Percentiles rank a stretch among this genome's conserved stretches.
Conservation (phyloP, 2,797 vertebrate species). For the Chloroceryle amazona region DNA sequence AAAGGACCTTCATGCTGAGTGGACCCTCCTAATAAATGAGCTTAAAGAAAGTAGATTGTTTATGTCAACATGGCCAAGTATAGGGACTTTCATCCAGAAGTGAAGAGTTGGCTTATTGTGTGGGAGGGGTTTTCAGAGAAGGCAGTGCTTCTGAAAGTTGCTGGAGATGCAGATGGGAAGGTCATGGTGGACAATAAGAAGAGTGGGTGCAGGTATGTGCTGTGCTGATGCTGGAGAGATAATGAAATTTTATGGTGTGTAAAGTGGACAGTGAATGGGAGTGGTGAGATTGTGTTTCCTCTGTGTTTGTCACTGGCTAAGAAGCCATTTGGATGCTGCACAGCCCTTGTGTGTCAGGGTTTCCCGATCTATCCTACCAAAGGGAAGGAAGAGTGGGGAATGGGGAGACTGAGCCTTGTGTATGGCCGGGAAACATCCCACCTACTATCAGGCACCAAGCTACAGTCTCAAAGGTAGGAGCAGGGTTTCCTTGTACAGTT, state of each 20-base stretch:
- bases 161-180: neutral
- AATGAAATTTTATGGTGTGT: fast-evolving
- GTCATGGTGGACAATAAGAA: neutral
- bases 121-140: neutral
- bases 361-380: neutral
- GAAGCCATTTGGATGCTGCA: neutral
- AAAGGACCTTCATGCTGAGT: neutral
- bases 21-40: neutral
- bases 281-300: neutral
- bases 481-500: fast-evolving
- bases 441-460: neutral
- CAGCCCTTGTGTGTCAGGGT: neutral
- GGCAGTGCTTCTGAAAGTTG: neutral
- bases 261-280: neutral
- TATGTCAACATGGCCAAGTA: neutral
- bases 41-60: neutral
- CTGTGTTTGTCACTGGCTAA: neutral
- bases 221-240: neutral
- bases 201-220: fast-evolving
- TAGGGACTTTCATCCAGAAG: neutral
- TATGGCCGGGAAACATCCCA: neutral
- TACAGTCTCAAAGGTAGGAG: neutral
- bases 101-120: too few relatives aligned
- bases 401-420: fast-evolving
- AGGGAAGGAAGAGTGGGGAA: neutral